These are phyloP conservation scores for Lutraria rhynchaena DNA, from an alignment of 1,140 invertebrate genomes.

Conservation along the genomic window DNA sequence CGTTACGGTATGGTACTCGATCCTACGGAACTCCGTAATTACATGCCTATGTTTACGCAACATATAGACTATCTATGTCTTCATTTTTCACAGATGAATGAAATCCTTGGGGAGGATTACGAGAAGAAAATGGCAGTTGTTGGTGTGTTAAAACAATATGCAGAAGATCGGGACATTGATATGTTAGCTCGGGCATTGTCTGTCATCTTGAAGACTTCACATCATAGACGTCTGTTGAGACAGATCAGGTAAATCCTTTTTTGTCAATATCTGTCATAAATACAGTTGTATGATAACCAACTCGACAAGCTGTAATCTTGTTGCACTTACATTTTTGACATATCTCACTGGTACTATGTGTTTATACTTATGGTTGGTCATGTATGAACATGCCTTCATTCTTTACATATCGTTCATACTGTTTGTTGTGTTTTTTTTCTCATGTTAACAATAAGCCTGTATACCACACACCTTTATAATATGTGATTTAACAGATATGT, in stretches of 20 bases:
- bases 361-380: too few relatives aligned
- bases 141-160: slow-evolving; percentile 79
- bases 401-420: too few relatives aligned
- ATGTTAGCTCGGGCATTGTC: slow-evolving; percentile 74
- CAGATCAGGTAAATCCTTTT: slow-evolving; percentile 73
- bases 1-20: slow-evolving; percentile 59
- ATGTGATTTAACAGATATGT: too few relatives aligned
- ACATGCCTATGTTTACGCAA: slow-evolving; percentile 62
- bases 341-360: too few relatives aligned
- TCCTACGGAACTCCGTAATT: slow-evolving; percentile 58
- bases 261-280: too few relatives aligned
- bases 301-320: too few relatives aligned
- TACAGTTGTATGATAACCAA: too few relatives aligned
- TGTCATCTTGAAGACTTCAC: slow-evolving; percentile 72
- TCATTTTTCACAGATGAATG: slow-evolving; percentile 77
- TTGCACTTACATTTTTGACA: too few relatives aligned
- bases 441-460: too few relatives aligned
- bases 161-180: slow-evolving; percentile 79
- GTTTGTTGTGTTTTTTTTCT: too few relatives aligned
- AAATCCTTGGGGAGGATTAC: slow-evolving; percentile 77
- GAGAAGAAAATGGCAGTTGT: slow-evolving; percentile 81
- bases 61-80: slow-evolving; percentile 65
- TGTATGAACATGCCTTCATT: too few relatives aligned
- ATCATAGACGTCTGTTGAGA: slow-evolving; percentile 72
- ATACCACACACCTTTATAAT: too few relatives aligned